phyloP scores from a whole-genome alignment of 2,113 vertebrate species.

The Ceyx melanurus region DNA sequence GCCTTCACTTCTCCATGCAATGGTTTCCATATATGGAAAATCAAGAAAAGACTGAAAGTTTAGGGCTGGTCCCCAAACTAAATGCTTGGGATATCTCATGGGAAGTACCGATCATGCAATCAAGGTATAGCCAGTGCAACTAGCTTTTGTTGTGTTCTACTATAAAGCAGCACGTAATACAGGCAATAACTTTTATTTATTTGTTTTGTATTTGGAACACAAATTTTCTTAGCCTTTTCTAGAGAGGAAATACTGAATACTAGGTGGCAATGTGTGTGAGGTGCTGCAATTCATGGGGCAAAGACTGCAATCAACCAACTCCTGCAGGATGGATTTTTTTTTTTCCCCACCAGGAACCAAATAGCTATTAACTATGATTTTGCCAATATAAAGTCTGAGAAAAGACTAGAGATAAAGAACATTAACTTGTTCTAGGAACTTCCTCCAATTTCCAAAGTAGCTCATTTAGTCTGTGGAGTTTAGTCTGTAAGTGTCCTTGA shows the following conservation, averaged over 20 bases:
- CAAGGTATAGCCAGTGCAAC: neutral
- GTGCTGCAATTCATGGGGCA: neutral
- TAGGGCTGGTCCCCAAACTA: neutral
- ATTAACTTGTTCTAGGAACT: neutral
- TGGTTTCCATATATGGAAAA: neutral
- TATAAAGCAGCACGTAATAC: neutral
- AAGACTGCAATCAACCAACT: rapidly evolving
- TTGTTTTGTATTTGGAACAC: neutral
- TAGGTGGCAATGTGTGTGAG: neutral
- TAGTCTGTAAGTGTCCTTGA: neutral
- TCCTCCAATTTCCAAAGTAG: neutral
- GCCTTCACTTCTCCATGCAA: neutral
- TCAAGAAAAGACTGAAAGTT: neutral
- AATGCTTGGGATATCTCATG: neutral
- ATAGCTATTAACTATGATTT: neutral
- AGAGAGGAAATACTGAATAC: neutral
- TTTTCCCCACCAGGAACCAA: neutral
- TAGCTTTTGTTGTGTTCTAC: neutral
- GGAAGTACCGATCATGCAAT: neutral
- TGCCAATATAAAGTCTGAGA: neutral
- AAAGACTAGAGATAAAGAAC: neutral
- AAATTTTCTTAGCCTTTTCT: neutral
- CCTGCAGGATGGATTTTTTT: neutral
- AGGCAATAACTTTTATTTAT: neutral
- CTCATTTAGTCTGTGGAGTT: neutral